Percentiles rank a stretch among this genome's conserved stretches.
phyloP scores from a whole-genome alignment of 2,113 vertebrate genomes.

The Onychostoma macrolepis region DNA sequence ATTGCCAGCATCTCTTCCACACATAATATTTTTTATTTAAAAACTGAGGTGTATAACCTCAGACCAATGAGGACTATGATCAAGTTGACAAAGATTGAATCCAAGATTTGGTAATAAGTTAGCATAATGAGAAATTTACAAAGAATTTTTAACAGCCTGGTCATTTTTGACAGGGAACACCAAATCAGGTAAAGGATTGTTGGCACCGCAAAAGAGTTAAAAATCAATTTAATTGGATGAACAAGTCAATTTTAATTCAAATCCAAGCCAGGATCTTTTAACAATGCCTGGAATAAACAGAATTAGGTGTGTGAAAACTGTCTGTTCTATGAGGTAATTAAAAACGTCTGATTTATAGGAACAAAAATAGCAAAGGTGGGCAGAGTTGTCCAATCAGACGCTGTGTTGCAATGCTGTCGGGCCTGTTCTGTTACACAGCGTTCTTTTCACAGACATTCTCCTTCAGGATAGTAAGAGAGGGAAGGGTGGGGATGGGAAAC shows the following conservation, averaged over 20 bases:
- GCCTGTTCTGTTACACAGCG: slow-evolving; percentile 49
- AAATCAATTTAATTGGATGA: background rate
- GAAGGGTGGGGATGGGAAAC: background rate
- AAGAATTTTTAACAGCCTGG: background rate
- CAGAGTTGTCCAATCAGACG: background rate
- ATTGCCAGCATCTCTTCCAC: background rate
- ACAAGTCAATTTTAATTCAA: background rate
- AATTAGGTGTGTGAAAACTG: background rate
- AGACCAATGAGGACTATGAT: background rate
- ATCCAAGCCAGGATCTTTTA: background rate
- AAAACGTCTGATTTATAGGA: no score
- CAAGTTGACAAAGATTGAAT: no score
- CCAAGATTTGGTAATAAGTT: no score
- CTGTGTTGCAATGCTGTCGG: slow-evolving; percentile 39
- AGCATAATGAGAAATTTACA: no score
- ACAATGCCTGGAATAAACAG: background rate
- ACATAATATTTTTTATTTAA: background rate
- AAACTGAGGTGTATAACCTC: background rate
- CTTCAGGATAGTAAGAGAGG: slow-evolving; percentile 7
- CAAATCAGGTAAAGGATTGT: no score
- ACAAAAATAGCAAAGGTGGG: background rate
- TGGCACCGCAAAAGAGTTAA: background rate
- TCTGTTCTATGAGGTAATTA: background rate
- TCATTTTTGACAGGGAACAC: background rate
- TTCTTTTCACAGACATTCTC: background rate